phyloP scores from a whole-genome alignment of 1,140 invertebrate genomes.

The Diorhabda sublineata region DNA sequence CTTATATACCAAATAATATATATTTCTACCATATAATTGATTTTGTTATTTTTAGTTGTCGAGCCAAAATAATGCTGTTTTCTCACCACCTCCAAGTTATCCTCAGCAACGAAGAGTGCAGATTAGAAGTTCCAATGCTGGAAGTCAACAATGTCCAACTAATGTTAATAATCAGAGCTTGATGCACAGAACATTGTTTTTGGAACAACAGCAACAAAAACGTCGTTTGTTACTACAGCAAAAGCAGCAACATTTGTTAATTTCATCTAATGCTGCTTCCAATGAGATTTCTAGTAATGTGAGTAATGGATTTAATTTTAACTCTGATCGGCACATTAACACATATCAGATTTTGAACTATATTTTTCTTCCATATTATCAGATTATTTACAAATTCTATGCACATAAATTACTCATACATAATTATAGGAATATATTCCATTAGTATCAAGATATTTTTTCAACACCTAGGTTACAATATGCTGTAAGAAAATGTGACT shows the following conservation, averaged over 20 bases:
- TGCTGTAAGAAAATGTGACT: no score
- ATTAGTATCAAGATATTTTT: no score
- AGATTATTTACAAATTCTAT: no score
- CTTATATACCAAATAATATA: no score
- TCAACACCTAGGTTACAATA: no score
- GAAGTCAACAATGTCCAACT: conserved; percentile 17
- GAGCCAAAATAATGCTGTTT: conserved; percentile 28
- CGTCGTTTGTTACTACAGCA: conserved; percentile 59
- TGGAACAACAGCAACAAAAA: conserved; percentile 46
- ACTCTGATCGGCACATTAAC: no score
- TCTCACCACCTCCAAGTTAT: conserved; percentile 51
- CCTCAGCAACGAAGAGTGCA: conserved; percentile 26
- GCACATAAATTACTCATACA: no score
- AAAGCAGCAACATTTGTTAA: conserved; percentile 66
- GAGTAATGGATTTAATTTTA: not conserved
- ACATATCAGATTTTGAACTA: no score
- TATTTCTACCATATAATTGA: not conserved
- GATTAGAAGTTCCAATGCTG: conserved; percentile 12
- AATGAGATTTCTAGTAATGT: conserved; percentile 46
- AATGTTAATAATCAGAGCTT: conserved; percentile 21
- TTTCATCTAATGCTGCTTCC: conserved; percentile 61
- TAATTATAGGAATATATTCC: no score
- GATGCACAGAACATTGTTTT: conserved; percentile 39
- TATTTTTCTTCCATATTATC: no score
- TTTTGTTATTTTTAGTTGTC: conserved; percentile 17